A percentile compares a stretch with the other conserved stretches of the same genome.
These are phyloP conservation scores for Camponotus floridanus DNA, from an alignment of 1,140 invertebrate genomes.

Conservation along the genomic window DNA sequence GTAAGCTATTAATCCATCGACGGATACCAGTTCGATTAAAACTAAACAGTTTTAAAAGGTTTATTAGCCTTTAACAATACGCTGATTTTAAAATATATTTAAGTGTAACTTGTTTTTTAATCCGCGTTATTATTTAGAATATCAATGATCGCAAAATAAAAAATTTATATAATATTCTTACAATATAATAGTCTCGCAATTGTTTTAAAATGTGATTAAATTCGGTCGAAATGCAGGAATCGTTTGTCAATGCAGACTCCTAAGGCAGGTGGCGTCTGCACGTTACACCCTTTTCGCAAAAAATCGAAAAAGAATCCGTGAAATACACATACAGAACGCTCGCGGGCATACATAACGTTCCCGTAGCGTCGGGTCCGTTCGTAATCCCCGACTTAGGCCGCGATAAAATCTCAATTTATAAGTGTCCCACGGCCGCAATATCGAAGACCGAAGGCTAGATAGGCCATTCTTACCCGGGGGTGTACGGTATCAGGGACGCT, in stretches of 20 bases:
- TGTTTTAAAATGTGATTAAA: not conserved
- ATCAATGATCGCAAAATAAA: not conserved
- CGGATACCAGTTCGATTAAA: conserved; percentile 21
- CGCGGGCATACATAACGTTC: conserved; percentile 67
- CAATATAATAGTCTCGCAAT: too few relatives aligned
- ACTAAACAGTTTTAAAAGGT: not conserved
- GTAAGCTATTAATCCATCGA: conserved; percentile 14
- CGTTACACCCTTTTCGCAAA: conserved; percentile 57
- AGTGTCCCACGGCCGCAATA: conserved; percentile 85
- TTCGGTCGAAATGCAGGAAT: not conserved
- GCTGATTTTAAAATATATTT: conserved; percentile 11
- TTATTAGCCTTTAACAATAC: not conserved
- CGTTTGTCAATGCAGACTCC: conserved; percentile 66
- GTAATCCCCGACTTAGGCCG: conserved; percentile 73
- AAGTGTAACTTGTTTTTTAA: not conserved
- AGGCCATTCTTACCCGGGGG: conserved; percentile 83
- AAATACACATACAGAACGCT: conserved; percentile 63
- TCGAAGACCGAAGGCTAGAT: conserved; percentile 85
- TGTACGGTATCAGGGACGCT: conserved; percentile 84
- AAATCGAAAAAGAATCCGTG: conserved; percentile 70
- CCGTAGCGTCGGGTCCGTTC: conserved; percentile 67
- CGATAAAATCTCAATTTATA: conserved; percentile 86
- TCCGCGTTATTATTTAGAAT: not conserved
- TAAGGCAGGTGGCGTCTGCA: conserved; percentile 65
- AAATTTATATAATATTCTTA: not conserved